Evolutionary conservation across 2,888 invertebrate genomes (phyloP).

Genomic region (Hyposoter dolosus): DNA sequence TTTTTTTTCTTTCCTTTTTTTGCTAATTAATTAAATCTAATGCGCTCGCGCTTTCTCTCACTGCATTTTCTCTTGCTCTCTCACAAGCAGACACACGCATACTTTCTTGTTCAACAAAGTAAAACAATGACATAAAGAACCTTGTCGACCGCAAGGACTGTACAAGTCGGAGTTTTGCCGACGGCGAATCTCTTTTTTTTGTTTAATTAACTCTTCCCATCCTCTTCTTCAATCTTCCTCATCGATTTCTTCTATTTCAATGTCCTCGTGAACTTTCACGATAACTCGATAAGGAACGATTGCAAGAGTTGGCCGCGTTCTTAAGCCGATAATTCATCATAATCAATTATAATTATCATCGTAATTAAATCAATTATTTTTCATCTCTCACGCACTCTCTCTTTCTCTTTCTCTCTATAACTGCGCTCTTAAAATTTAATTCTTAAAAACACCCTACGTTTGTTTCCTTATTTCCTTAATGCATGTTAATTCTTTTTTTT

Average conservation of each 20-base stretch:
- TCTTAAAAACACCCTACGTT: slow-evolving; percentile 82
- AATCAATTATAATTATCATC: slow-evolving; percentile 73
- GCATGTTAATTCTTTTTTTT: slow-evolving; percentile 70
- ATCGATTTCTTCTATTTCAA: slow-evolving; percentile 64
- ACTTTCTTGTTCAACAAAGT: slow-evolving; percentile 70
- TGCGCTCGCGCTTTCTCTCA: slow-evolving; percentile 63
- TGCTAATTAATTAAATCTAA: slow-evolving; percentile 67
- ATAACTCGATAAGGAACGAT: slow-evolving; percentile 53
- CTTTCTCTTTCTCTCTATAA: slow-evolving; percentile 19
- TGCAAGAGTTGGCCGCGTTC: slow-evolving; percentile 64
- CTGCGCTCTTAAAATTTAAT: slow-evolving; percentile 63
- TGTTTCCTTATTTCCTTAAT: slow-evolving; percentile 70
- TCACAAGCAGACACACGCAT: slow-evolving; percentile 45
- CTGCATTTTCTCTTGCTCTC: slow-evolving; percentile 44
- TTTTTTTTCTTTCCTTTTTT: slow-evolving; percentile 51
- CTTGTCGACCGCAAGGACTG: slow-evolving; percentile 80
- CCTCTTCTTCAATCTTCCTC: slow-evolving; percentile 59
- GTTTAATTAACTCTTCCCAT: slow-evolving; percentile 49
- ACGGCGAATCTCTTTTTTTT: slow-evolving; percentile 74
- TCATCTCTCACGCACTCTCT: slow-evolving; percentile 11
- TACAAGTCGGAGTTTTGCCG: slow-evolving; percentile 82
- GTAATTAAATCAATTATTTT: slow-evolving; percentile 33
- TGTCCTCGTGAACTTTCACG: slow-evolving; percentile 53
- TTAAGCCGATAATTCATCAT: slow-evolving; percentile 80
- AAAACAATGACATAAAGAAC: slow-evolving; percentile 82